Conservation (phyloP, 2,113 vertebrate genomes). For the Craseonycteris thonglongyai region DNA sequence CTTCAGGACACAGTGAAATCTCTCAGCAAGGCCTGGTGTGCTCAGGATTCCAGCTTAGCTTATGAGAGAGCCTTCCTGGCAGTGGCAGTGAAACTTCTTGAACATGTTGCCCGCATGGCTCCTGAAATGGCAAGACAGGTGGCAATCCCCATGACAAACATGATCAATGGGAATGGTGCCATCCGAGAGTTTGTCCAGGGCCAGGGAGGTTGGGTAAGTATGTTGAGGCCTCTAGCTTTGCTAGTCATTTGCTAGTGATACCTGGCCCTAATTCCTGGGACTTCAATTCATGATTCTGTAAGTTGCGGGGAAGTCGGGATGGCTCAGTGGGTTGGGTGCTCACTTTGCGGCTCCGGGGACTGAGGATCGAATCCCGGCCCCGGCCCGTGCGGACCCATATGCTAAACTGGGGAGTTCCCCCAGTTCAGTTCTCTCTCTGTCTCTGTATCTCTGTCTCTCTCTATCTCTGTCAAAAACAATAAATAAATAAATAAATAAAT, state of each 20-base stretch:
- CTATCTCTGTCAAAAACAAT: no score
- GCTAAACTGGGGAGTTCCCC: no score
- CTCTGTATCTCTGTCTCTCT: no score
- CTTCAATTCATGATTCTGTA: neutral
- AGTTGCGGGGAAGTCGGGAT: no score
- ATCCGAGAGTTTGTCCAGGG: constrained; percentile 65
- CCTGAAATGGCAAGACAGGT: rapidly evolving
- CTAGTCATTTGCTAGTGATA: neutral
- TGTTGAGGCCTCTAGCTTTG: neutral
- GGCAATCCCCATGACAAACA: neutral
- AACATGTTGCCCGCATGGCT: neutral
- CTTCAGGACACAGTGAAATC: constrained; percentile 41
- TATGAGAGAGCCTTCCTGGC: constrained; percentile 67
- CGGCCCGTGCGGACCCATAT: no score
- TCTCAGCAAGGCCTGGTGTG: constrained; percentile 59
- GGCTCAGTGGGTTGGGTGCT: no score
- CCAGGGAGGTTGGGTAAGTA: constrained; percentile 76
- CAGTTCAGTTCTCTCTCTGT: no score
- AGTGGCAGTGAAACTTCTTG: constrained; percentile 65
- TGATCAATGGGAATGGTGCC: constrained; percentile 56
- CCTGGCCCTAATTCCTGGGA: neutral
- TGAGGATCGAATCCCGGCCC: no score
- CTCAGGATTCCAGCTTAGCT: constrained; percentile 45
- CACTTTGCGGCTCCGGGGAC: no score
- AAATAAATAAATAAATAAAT: no score